Evolutionary conservation across 2,888 invertebrate species (phyloP).

Genomic region (Drosophila robusta): DNA sequence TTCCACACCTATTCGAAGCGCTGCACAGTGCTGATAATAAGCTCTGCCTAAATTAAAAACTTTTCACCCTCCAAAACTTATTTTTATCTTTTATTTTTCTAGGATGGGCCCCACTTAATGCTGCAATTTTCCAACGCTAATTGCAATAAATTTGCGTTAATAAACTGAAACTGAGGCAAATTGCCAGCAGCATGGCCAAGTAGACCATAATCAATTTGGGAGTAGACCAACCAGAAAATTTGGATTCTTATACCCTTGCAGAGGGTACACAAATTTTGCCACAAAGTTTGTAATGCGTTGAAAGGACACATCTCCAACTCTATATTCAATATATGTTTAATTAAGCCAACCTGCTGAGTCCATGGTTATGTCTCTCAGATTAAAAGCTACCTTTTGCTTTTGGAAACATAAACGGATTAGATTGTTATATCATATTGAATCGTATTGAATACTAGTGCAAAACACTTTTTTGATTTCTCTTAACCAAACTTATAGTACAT

Average conservation of each 20-base stretch:
- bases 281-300: neutral
- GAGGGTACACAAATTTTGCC: no score
- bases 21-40: conserved; percentile 66
- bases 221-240: conserved; percentile 15
- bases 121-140: conserved; percentile 63
- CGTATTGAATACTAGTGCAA: no score
- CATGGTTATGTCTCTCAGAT: no score
- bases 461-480: no score
- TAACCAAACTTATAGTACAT: no score
- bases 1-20: conserved; percentile 63
- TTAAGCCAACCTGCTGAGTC: no score
- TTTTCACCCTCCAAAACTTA: conserved; percentile 49
- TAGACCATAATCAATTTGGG: conserved; percentile 22
- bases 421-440: no score
- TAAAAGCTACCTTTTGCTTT: no score
- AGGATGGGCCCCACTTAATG: conserved; percentile 37
- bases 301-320: no score
- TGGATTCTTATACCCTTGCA: conserved; percentile 1
- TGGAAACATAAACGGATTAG: no score
- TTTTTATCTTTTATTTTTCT: conserved; percentile 31
- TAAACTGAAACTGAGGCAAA: conserved; percentile 66
- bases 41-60: conserved; percentile 78
- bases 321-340: no score
- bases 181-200: conserved; percentile 61
- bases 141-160: conserved; percentile 79